A percentile compares a stretch with the other conserved stretches of the same genome.
Evolutionary conservation across 2,888 invertebrate species (phyloP).

Genomic region (Tuta absoluta): DNA sequence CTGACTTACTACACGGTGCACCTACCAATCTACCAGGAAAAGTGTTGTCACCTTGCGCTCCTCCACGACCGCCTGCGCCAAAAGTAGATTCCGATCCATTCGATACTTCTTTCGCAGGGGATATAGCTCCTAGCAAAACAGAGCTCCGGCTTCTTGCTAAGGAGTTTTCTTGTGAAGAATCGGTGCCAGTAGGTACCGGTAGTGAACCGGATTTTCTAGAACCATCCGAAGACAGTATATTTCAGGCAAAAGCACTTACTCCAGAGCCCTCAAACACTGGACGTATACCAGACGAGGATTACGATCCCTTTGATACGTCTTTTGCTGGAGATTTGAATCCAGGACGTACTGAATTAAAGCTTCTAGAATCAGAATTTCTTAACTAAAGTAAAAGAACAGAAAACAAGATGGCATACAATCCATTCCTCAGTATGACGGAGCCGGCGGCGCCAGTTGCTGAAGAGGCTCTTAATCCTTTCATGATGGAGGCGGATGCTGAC

Average conservation of each 20-base stretch:
- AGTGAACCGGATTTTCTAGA: slow-evolving; percentile 73
- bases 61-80: slow-evolving; percentile 62
- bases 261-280: slow-evolving; percentile 78
- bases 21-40: slow-evolving; percentile 75
- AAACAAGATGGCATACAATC: slow-evolving; percentile 86
- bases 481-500: slow-evolving; percentile 80
- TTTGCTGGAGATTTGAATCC: slow-evolving; percentile 87
- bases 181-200: slow-evolving; percentile 43
- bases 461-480: slow-evolving; percentile 85
- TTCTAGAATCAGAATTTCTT: slow-evolving; percentile 88
- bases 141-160: slow-evolving; percentile 89
- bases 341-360: slow-evolving; percentile 88
- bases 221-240: slow-evolving; percentile 74
- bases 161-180: slow-evolving; percentile 84
- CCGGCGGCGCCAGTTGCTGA: slow-evolving; percentile 74
- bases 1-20: slow-evolving; percentile 64
- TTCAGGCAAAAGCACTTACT: slow-evolving; percentile 86
- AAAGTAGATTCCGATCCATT: slow-evolving; percentile 86
- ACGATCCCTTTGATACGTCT: slow-evolving; percentile 93
- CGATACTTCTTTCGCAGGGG: slow-evolving; percentile 91
- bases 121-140: slow-evolving; percentile 88
- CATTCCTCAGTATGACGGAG: slow-evolving; percentile 89
- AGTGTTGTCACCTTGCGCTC: slow-evolving; percentile 82
- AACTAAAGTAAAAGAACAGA: slow-evolving; percentile 37
- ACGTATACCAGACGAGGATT: slow-evolving; percentile 60